phyloP scores from a whole-genome alignment of 37 sponge, comb jelly and placozoan species.

The Cliona cf. orientalis region DNA sequence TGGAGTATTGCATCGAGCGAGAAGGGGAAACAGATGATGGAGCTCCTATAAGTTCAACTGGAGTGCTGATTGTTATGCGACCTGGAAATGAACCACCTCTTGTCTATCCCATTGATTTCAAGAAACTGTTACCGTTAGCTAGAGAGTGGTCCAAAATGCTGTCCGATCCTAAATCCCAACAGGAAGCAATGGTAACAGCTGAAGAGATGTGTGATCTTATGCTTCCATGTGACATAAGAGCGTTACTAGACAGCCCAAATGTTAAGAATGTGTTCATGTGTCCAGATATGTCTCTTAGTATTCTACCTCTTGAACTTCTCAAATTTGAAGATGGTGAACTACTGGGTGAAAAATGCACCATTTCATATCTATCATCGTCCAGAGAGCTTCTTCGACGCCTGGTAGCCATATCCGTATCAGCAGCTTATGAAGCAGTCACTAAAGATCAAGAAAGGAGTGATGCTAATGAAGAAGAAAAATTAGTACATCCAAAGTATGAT shows the following conservation, averaged over 20 bases:
- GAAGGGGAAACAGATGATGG: not conserved
- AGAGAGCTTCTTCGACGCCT: constrained; percentile 25
- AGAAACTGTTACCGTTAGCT: not conserved
- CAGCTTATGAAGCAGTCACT: not conserved
- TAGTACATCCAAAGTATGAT: not conserved
- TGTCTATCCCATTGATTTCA: not conserved
- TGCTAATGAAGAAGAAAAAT: not conserved
- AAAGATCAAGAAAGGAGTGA: constrained; percentile 9
- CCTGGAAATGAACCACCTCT: not conserved
- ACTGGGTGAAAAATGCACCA: constrained; percentile 21
- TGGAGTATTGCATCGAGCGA: constrained; percentile 24
- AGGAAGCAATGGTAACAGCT: not conserved
- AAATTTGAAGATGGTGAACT: constrained; percentile 11
- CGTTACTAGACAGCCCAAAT: not conserved
- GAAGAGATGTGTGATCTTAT: constrained; percentile 8
- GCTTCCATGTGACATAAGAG: constrained; percentile 13
- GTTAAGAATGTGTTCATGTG: constrained; percentile 34
- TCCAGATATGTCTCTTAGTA: constrained; percentile 21
- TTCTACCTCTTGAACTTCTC: constrained; percentile 29
- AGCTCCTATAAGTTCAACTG: not conserved
- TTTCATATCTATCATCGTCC: constrained; percentile 8
- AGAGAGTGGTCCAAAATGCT: constrained; percentile 22
- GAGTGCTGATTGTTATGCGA: constrained; percentile 5
- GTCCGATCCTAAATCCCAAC: not conserved
- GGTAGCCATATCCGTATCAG: constrained; percentile 1